Conservation (phyloP, 2,113 vertebrate genomes). For the Hydrolagus affinis region DNA sequence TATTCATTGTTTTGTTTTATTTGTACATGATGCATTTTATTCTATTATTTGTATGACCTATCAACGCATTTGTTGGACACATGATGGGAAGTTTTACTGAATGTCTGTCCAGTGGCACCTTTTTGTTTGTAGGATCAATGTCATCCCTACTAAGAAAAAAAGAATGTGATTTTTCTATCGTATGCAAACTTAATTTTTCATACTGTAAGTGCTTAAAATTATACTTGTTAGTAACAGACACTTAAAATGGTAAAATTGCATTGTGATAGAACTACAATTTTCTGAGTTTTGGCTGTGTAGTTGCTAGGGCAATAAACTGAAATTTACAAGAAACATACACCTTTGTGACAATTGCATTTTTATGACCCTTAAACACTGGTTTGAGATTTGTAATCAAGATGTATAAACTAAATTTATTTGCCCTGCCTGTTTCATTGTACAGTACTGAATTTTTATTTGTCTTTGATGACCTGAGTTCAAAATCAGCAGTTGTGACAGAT, state of each 20-base stretch:
- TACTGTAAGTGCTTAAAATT: constrained; percentile 22
- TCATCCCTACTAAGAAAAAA: constrained; percentile 16
- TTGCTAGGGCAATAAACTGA: constrained; percentile 29
- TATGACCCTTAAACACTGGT: not conserved
- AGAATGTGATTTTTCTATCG: constrained; percentile 26
- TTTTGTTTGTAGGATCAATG: constrained; percentile 16
- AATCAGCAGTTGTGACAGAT: not conserved
- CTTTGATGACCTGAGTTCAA: not conserved
- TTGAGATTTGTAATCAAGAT: not conserved
- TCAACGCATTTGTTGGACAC: not conserved
- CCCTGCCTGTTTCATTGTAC: not conserved
- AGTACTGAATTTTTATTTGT: not conserved
- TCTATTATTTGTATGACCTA: not conserved
- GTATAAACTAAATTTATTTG: not conserved
- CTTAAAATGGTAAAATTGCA: constrained; percentile 19
- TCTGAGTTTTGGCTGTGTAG: constrained; percentile 26
- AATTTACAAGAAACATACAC: not conserved
- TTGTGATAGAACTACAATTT: constrained; percentile 14
- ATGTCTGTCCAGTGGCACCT: not conserved
- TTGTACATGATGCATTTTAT: not conserved
- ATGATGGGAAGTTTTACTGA: not conserved
- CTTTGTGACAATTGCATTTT: not conserved
- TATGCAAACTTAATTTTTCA: constrained; percentile 27
- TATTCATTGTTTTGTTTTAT: not conserved
- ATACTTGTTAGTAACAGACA: constrained; percentile 6